phyloP scores from a whole-genome alignment of 2,113 vertebrate species.

The Emydura subglobosa region DNA sequence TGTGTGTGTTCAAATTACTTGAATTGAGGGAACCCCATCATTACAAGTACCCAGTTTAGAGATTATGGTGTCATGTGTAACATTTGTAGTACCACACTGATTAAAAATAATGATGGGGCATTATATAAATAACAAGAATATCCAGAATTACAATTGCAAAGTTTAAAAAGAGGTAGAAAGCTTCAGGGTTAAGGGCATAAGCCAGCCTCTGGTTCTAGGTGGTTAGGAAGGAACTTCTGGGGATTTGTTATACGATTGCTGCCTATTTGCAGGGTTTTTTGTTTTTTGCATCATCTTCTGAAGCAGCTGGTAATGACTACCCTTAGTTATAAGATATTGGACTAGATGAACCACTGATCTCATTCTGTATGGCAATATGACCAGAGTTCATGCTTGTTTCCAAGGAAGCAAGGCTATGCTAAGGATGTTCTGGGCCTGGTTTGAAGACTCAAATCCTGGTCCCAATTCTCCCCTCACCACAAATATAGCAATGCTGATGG shows the following conservation, averaged over 20 bases:
- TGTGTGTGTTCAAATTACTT: background rate
- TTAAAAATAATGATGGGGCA: background rate
- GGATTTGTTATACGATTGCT: background rate
- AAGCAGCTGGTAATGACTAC: background rate
- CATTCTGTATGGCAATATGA: background rate
- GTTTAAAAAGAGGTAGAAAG: background rate
- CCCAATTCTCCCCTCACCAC: background rate
- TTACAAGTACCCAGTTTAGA: background rate
- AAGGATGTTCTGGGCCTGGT: background rate
- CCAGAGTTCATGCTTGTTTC: background rate
- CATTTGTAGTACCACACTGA: background rate
- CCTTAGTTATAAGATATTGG: background rate
- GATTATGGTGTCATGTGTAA: background rate
- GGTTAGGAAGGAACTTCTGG: background rate
- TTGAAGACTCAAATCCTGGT: background rate
- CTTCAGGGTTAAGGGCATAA: background rate
- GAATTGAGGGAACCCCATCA: background rate
- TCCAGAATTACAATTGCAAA: background rate
- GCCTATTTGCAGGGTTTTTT: background rate
- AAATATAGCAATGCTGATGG: background rate
- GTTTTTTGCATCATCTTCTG: background rate
- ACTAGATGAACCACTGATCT: background rate
- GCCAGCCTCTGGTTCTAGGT: rapidly evolving
- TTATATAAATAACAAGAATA: background rate
- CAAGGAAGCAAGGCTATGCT: background rate